These are phyloP conservation scores for Microcebus tavaratra DNA, from an alignment of 2,113 vertebrate species.

Conservation along the genomic window DNA sequence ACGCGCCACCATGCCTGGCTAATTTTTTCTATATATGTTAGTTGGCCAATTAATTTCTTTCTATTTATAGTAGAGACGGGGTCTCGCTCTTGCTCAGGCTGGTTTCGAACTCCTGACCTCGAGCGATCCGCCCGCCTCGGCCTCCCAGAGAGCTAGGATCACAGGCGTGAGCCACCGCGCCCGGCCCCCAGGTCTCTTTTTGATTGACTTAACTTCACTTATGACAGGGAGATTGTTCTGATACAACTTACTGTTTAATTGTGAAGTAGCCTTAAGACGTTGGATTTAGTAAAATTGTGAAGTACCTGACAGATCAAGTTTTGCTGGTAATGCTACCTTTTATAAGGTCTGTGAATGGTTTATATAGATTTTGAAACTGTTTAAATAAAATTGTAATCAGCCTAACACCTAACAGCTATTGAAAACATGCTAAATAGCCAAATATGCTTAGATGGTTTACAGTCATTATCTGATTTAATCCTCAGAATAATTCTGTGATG, in stretches of 20 bases:
- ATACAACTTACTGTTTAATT: neutral
- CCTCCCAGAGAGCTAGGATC: too few species aligned
- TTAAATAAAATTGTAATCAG: neutral
- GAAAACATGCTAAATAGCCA: neutral
- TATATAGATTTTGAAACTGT: neutral
- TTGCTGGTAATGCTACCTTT: neutral
- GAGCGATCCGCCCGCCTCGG: too few species aligned
- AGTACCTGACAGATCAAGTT: neutral
- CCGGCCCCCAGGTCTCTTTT: neutral
- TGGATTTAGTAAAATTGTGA: constrained; percentile 2
- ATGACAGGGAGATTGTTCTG: neutral
- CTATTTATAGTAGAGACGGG: too few species aligned
- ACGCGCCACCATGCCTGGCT: too few species aligned
- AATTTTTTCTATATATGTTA: too few species aligned
- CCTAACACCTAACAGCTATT: neutral
- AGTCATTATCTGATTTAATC: constrained; percentile 4
- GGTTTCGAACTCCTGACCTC: too few species aligned
- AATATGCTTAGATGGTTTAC: neutral
- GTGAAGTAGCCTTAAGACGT: constrained; percentile 4
- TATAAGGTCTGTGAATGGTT: neutral
- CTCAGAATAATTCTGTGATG: neutral
- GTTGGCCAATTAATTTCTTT: too few species aligned
- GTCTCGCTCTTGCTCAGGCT: too few species aligned
- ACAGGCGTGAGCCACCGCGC: too few species aligned
- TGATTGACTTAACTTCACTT: neutral